Evolutionary conservation across 1,140 invertebrate species (phyloP), one percentile per base, ranked within the genome.

Genomic region (Drosophila bocki): DNA sequence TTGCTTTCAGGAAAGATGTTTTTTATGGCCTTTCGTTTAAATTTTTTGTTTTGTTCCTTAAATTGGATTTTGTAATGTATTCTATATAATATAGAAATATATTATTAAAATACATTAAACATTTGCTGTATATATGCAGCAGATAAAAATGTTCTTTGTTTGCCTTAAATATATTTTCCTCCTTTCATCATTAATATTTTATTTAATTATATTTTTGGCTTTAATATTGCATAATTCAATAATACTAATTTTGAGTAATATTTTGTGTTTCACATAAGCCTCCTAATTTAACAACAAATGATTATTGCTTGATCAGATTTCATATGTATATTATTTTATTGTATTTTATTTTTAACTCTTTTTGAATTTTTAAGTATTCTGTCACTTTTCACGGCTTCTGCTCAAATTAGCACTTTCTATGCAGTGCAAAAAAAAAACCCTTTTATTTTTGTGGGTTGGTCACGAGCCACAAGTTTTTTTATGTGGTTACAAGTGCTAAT

Each of bases 1-100:
- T 87, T 88, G 64, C 74, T 56, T 68, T 64, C 72, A 70, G 75
- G 65, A 50, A 51, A 85, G 75, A 87, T 70, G 68, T 62, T 80
- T 56, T 50, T 53, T 47, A 47, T 64, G 12, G 42, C 47, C 63
- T 74, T 63, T 68, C 33, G 17, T 15, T 35, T 56, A 22, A 60
- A 78, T 68, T 83, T 83, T 74, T 77, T 41, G 71, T 75, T 69
- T 76, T 41, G 45, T 59, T 57, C 33, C 32, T 29, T 50, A 42
- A 48, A 65, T 50, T 39, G 15, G 39, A 71, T 72, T 72, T 71
- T 72, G 69, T 72, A 72, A 72, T 60, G 69, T 39, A 59, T 71
- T 58, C 48, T 48, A 39, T 41, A 32, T 60, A 35, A 17, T 13
- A 35, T 45, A 11, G 17, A 11, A 44, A 17, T 9, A 17, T 2